Base-by-base conservation (phyloP, 2,888 invertebrate genomes). In the Beris morrisii region DNA sequence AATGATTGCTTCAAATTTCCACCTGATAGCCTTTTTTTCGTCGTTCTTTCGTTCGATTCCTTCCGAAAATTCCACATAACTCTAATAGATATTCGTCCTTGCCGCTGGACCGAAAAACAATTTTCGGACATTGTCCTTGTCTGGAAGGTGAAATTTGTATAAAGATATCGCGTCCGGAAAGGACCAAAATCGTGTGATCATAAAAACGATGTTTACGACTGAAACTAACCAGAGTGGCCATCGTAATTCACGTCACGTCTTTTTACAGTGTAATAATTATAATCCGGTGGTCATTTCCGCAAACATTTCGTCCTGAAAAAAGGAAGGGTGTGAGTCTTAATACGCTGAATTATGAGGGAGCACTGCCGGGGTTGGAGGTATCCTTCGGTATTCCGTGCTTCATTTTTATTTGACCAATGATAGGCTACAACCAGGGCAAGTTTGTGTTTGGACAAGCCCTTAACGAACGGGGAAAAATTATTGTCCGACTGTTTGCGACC, bases 241-340 rank as follows among this genome's bases (percentile, higher is more conserved):
- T 28, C 30, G 61, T 61, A 52, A 61, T 61, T 52, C 52, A 15
- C 50, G 38, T 50, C 61, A 61, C 61, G 52, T 61, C 61, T 38
- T 61, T 56, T 32, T 15, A 61, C 61, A 50, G 15, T 31, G 61
- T n/a, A 61, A 61, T 52, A 61, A 61, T 61, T 61, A 61, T 61
- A 61, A 61, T 61, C 61, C 61, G 11, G 32, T 38, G 50, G 43
- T 52, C 38, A 50, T 61, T 61, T 38, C 61, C 61, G 38, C 13
- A 61, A n/a, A 32, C 38, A 61, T 50, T 50, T 45, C 38, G 52
- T 22, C 13, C 6, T 28, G 45, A 32, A 50, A 61, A 38, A 3
- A 3, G 38, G 38, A 38, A 22, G 50, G 22, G 61, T 52, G 32
- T 52, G 38, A 52, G 52, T 22, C 31, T 50, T 22, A 22, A 52